These are phyloP conservation scores for Xestobium rufovillosum DNA, from an alignment of 2,888 invertebrate species.

Conservation along the genomic window DNA sequence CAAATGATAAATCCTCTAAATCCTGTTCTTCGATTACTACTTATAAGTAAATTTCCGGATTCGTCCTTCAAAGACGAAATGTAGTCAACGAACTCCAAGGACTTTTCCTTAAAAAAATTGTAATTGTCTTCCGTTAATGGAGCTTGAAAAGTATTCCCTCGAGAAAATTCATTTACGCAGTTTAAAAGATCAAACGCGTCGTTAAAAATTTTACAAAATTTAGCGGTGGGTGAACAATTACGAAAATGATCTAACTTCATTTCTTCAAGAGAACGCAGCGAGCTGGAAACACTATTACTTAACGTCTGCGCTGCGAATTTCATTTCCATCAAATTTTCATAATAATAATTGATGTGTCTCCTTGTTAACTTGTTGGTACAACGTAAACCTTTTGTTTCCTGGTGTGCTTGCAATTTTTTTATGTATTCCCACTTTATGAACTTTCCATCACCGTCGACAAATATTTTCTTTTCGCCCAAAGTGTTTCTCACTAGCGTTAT, in stretches of 20 bases:
- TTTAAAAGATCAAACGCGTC: slow-evolving; percentile 1
- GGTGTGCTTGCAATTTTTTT: slow-evolving; percentile 14
- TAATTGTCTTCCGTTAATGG: neutral
- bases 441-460: slow-evolving; percentile 13
- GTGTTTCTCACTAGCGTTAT: slow-evolving; percentile 22
- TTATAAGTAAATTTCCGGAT: neutral
- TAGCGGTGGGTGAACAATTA: neutral
- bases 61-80: neutral
- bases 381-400: slow-evolving; percentile 20
- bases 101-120: neutral
- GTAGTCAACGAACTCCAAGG: neutral
- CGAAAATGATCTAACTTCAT: neutral
- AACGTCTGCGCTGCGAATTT: neutral
- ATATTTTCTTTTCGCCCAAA: slow-evolving; percentile 16
- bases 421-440: slow-evolving; percentile 20
- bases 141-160: no score
- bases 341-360: slow-evolving; percentile 17
- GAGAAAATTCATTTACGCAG: neutral
- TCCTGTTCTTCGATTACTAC: neutral
- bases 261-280: no score
- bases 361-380: slow-evolving; percentile 21
- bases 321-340: slow-evolving; percentile 22
- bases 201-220: neutral
- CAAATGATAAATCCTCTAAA: neutral
- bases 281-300: slow-evolving; percentile 1